Conservation (phyloP, 1,140 invertebrate genomes). For the Musca domestica region DNA sequence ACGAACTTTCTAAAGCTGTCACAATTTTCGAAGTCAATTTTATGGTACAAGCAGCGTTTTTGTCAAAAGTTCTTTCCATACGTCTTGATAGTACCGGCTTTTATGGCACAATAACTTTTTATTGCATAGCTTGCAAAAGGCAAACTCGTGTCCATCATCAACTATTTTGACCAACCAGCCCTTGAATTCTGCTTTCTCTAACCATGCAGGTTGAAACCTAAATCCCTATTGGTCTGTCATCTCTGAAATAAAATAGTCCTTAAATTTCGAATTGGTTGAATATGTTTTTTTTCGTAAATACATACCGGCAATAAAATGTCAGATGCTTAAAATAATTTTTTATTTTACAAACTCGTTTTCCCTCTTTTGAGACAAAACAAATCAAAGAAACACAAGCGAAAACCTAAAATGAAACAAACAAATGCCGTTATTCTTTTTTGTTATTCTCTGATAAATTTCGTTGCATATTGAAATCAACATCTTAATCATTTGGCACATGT, state of each 20-base stretch:
- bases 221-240: background rate
- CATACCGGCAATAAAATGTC: no score
- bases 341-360: no score
- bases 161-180: background rate
- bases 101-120: background rate
- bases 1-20: background rate
- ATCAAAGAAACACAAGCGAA: no score
- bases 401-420: no score
- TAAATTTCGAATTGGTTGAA: no score
- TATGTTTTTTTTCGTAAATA: no score
- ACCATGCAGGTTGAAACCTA: background rate
- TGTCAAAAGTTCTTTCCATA: background rate
- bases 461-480: no score
- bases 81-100: background rate
- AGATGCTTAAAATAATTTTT: no score
- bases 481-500: no score
- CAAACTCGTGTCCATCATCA: background rate
- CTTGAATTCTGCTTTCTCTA: background rate
- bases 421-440: no score
- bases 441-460: no score
- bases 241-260: background rate
- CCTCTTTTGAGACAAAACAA: no score
- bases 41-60: background rate
- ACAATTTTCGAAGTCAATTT: background rate
- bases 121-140: background rate